A percentile compares a stretch with the other conserved stretches of the same genome.
Conservation (phyloP, 2,113 vertebrate species). For the Oncorhynchus tshawytscha region DNA sequence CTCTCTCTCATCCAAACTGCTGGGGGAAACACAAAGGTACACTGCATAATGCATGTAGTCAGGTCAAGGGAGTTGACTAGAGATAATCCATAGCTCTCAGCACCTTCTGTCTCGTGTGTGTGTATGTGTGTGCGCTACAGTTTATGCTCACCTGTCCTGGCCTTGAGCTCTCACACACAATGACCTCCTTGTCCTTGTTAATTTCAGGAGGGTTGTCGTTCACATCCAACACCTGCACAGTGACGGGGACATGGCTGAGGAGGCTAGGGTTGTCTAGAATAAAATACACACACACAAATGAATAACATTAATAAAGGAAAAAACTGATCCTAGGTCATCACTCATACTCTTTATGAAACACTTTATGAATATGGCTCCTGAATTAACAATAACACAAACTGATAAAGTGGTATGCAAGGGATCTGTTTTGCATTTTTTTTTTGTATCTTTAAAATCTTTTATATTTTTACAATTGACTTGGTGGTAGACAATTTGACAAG, state of each 20-base stretch:
- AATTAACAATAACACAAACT: no score
- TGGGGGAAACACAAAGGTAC: conserved; percentile 36
- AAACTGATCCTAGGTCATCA: no score
- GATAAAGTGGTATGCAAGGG: no score
- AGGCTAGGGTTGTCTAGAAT: conserved; percentile 83
- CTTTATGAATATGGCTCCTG: no score
- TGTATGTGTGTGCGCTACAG: conserved; percentile 1
- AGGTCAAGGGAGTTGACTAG: background rate
- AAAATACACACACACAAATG: conserved; percentile 21
- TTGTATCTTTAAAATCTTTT: no score
- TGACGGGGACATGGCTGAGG: conserved; percentile 82
- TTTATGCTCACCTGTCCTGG: conserved; percentile 81
- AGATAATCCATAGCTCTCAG: conserved; percentile 13
- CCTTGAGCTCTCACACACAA: conserved; percentile 87
- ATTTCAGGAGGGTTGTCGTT: conserved; percentile 89
- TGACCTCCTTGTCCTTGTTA: conserved; percentile 76
- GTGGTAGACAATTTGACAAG: background rate
- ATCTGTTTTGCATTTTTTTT: no score
- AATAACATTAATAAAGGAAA: background rate
- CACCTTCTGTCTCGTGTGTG: background rate
- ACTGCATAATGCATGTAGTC: conserved; percentile 14
- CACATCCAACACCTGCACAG: conserved; percentile 85
- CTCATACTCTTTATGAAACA: no score
- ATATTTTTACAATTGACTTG: no score
- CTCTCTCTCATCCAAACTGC: conserved; percentile 18